Evolutionary conservation across 2,797 vertebrate species (phyloP), one percentile per base, ranked within the genome.

Genomic region (Gymnopithys bicolor): DNA sequence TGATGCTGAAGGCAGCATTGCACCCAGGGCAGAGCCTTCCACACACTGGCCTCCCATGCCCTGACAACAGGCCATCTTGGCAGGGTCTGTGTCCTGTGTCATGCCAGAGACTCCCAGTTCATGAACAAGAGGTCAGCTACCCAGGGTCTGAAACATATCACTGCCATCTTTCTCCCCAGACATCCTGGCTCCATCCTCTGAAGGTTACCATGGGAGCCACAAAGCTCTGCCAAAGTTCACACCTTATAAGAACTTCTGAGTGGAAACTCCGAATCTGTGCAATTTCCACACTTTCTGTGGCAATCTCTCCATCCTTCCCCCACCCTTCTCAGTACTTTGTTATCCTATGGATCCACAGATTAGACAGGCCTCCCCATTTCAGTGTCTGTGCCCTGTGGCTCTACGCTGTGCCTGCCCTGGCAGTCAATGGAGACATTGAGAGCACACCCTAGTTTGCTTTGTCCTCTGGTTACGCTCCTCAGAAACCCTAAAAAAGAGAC

Each of bases 171-270:
- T 83, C 82, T 91, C 55, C 68, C 69, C 85, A 96, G 95, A 94
- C 96, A 95, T 58, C 58, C 95, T 91, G 96, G 90, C 95, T 97
- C 93, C 74, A 2, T 16, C 46, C 67, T 95, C 70, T 0, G 0
- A 48, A 71, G 33, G 93, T 97, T 96, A 58, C 95, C 94, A 95
- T 75, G 90, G 93, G 71, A 96, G 94, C 93, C 17, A 2, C 16
- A 4, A 52, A 64, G 43, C 19, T 23, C 77, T 91, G 95, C 95
- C 96, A 97, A 89, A 94, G 88, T 94, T 96, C 60, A 0, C 94
- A 96, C 95, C 94, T 97, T 92, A 5, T 77, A 82, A 93, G 95
- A 85, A 73, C 75, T 91, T 90, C 28, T 13, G 84, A 95, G 89
- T 91, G 79, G 93, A 97, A 96, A 90, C 66, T 90, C 71, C 59